Evolutionary conservation across 2,888 invertebrate genomes (phyloP), one percentile per base, ranked within the genome.

Genomic region (Craniophora ligustri): DNA sequence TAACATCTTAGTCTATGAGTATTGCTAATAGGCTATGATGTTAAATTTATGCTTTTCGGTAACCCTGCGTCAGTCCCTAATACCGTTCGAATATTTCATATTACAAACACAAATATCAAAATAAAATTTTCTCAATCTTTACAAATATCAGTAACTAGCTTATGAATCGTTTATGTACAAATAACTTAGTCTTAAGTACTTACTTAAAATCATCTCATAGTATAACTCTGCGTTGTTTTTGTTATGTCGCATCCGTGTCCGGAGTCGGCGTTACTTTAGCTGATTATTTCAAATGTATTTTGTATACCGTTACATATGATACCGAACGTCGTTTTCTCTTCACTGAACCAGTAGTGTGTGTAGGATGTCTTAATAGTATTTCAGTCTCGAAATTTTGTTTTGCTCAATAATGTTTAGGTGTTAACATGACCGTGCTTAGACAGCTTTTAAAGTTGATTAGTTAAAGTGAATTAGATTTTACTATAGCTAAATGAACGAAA

Each of bases 311-410:
- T 62, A 23, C 55, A 56, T 16, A 65, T 56, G 45, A 61, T 45
- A 41, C 67, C 71, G 62, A 76, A 76, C 65, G 62, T 71, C 75
- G 76, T 80, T 76, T 47, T 78, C 77, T 76, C 30, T 78, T 78
- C 76, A 78, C 77, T 80, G 75, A 69, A 76, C 57, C 45, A 34
- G 56, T 49, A 48, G 44, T 48, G 48, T 44, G 34, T 45, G 38
- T 59, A 66, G 63, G 63, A 56, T 50, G 58, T 49, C 35, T 41
- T 42, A 53, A 26, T 59, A 60, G 47, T 44, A 53, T 44, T 53
- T 46, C 30, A 55, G 54, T 66, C 63, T 62, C 54, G 59, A 66
- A 58, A 61, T 67, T 64, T 74, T 67, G 35, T 67, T 72, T 75
- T 79, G 77, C 79, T 78, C 76, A 79, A 79, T 69, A 62, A 47